A percentile compares a stretch with the other conserved stretches of the same genome.
Conservation (phyloP, 2,113 vertebrate species). For the Perca flavescens region DNA sequence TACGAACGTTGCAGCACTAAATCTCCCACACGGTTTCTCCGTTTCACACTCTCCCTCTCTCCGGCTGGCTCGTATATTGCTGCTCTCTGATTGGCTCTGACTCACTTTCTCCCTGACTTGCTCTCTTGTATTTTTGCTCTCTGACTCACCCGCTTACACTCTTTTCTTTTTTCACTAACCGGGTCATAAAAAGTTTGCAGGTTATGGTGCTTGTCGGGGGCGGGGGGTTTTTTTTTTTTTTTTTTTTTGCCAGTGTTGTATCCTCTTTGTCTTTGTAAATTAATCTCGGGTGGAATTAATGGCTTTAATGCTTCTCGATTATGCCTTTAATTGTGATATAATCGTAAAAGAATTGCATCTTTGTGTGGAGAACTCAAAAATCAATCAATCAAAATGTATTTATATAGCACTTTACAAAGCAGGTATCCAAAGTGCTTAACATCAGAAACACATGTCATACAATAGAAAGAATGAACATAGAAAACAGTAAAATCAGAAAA, state of each 20-base stretch:
- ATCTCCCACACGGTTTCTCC: conserved; percentile 40
- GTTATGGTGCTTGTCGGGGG: background rate
- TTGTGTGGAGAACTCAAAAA: conserved; percentile 18
- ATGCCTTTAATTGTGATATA: background rate
- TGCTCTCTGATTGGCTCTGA: conserved; percentile 55
- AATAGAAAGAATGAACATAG: too few relatives aligned
- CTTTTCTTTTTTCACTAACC: conserved; percentile 18
- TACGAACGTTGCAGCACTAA: conserved; percentile 56
- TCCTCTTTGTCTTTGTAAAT: background rate
- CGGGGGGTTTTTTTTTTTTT: background rate
- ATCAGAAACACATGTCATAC: too few relatives aligned
- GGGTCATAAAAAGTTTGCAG: background rate
- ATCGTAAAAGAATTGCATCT: background rate
- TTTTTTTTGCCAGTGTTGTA: background rate
- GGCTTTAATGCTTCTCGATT: background rate
- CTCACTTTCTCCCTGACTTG: conserved; percentile 32
- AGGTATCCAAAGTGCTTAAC: too few relatives aligned
- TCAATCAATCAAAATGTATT: too few relatives aligned
- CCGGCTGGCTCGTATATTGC: background rate
- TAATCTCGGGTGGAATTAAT: background rate
- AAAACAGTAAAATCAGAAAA: too few relatives aligned
- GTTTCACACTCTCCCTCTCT: conserved; percentile 16
- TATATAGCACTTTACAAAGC: too few relatives aligned
- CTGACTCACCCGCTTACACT: conserved; percentile 40
- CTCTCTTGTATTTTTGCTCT: conserved; percentile 31